Evolutionary conservation across 2,888 invertebrate species (phyloP), one percentile per base, ranked within the genome.

Genomic region (Xestia c-nigrum): DNA sequence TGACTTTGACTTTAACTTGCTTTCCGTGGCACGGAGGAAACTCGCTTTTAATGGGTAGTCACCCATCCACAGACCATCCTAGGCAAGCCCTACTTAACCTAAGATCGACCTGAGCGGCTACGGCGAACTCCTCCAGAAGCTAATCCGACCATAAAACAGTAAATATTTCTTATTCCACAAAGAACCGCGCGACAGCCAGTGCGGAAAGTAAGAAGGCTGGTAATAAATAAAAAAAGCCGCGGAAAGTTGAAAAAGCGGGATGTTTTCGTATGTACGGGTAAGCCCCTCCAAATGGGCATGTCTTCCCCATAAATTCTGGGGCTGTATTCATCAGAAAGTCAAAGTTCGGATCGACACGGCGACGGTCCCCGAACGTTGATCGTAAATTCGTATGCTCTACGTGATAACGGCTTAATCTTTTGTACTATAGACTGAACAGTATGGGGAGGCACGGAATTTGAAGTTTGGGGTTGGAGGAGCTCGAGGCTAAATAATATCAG

Each of bases 371-470:
- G 61, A 61, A 61, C 19, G 38, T 59, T 71, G 87, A 40, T 86
- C 88, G 82, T 87, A 88, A 86, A 88, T 84, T 77, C 72, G 77
- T 78, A 72, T 76, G 72, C 77, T 78, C 72, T 84, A 81, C 88
- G 87, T 88, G 84, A 65, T 78, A 84, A 88, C 69, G 70, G 64
- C 76, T 84, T 76, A 78, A 86, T 88, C 78, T 83, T 85, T 78
- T 86, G 67, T 80, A 65, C 12, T 59, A 71, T 65, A 74, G 64
- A 38, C 69, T 73, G 73, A 80, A 83, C 50, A n/a, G 19, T 63
- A 65, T 63, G 43, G 61, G 61, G 31, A 71, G 67, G 40, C 38
- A 24, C 40, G 47, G 10, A 38, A n/a, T 40, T 61, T 38, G 55
- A 47, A 59, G 76, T 57, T 63, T 68, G 14, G 47, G 6, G 38